Conservation (phyloP, 1,140 invertebrate genomes). For the Trigoniulus corallinus region DNA sequence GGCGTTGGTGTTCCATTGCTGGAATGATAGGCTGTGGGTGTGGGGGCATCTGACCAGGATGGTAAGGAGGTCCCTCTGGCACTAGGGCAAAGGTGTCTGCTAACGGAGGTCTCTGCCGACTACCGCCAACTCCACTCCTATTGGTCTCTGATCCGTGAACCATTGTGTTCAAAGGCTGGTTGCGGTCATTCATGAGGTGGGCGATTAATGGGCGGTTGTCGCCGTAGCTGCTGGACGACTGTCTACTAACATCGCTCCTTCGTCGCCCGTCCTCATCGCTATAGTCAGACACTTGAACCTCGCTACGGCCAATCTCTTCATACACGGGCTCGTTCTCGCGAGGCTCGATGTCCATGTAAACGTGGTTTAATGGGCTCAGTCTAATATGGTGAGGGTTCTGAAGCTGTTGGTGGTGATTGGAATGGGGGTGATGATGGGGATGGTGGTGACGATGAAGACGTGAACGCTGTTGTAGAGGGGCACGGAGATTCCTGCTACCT, state of each 20-base stretch:
- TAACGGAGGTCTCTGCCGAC: constrained; percentile 10
- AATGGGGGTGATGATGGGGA: constrained; percentile 9
- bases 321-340: constrained; percentile 55
- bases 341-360: constrained; percentile 43
- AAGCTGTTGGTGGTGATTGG: constrained; percentile 11
- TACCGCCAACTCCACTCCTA: constrained; percentile 31
- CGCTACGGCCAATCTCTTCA: constrained; percentile 52
- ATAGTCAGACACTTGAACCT: constrained; percentile 48
- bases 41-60: constrained; percentile 7
- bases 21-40: constrained; percentile 15
- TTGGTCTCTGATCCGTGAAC: constrained; percentile 37
- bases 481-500: constrained; percentile 17
- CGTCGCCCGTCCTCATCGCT: constrained; percentile 57
- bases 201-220: constrained; percentile 58
- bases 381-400: constrained; percentile 16
- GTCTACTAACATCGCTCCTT: constrained; percentile 55
- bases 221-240: constrained; percentile 58
- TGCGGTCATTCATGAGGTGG: constrained; percentile 27
- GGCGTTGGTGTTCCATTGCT: constrained; percentile 13
- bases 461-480: constrained; percentile 12
- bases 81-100: constrained; percentile 10
- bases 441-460: constrained; percentile 13
- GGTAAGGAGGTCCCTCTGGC: constrained; percentile 7
- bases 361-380: constrained; percentile 40
- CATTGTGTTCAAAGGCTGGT: constrained; percentile 23